Evolutionary conservation across 2,797 vertebrate species (phyloP).

Genomic region (Tenualosa ilisha): DNA sequence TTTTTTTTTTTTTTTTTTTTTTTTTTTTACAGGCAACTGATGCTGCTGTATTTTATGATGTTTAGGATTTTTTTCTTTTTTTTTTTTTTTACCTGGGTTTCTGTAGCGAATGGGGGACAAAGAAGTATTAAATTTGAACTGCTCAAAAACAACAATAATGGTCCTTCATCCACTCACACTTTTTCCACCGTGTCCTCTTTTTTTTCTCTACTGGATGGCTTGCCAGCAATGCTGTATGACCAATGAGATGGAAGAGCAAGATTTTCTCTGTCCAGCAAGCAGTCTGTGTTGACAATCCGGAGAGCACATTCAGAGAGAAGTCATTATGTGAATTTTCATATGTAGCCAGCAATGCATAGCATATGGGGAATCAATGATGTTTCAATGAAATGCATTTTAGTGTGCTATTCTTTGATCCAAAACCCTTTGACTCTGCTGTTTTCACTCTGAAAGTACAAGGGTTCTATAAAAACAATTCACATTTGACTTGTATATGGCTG

Average conservation of each 20-base stretch:
- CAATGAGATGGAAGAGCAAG: slow-evolving; percentile 18
- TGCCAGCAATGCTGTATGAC: slow-evolving; percentile 21
- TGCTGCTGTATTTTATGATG: slow-evolving; percentile 99
- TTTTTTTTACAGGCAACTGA: slow-evolving; percentile 94
- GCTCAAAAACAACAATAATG: slow-evolving; percentile 66
- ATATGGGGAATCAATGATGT: slow-evolving; percentile 14
- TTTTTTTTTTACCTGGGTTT: slow-evolving; percentile 89
- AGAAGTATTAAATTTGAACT: slow-evolving; percentile 83
- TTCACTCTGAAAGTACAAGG: slow-evolving; percentile 17
- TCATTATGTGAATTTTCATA: slow-evolving; percentile 21
- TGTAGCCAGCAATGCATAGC: slow-evolving; percentile 10
- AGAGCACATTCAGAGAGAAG: slow-evolving; percentile 9
- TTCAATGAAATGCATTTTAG: slow-evolving; percentile 24
- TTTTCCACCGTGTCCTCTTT: not conserved
- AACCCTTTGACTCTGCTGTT: slow-evolving; percentile 15
- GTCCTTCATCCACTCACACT: slow-evolving; percentile 9
- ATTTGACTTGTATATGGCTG: slow-evolving; percentile 12
- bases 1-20: slow-evolving; percentile 80
- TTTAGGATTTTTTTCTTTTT: slow-evolving; percentile 80
- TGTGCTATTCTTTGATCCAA: slow-evolving; percentile 5
- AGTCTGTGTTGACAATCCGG: slow-evolving; percentile 20
- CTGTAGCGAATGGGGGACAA: slow-evolving; percentile 85
- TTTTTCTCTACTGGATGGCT: slow-evolving; percentile 8
- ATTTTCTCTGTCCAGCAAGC: slow-evolving; percentile 21
- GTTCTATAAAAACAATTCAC: slow-evolving; percentile 17